Base-by-base conservation (phyloP, 2,797 vertebrate genomes). In the Balearica regulorum region DNA sequence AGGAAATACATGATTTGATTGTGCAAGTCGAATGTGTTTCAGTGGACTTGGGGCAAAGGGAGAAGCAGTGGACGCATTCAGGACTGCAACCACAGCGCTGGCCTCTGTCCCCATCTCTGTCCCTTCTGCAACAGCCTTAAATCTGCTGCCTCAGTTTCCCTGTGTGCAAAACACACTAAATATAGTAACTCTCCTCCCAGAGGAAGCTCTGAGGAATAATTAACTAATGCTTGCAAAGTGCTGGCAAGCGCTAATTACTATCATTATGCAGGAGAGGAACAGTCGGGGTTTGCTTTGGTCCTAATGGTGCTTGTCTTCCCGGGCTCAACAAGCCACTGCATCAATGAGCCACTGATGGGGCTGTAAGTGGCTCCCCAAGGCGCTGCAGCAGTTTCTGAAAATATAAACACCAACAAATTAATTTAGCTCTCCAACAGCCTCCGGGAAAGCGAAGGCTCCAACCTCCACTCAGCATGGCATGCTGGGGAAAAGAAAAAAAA, bases 101-200 rank as follows among this genome's bases (percentile, higher is more conserved):
- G 9, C 19, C 53, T 64, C 57, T 68, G 43, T 33, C 35, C n/a
- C n/a, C 39, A 60, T 11, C 84, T 76, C 85, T 7, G 7, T 58
- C 41, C 26, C 24, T 69, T 66, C 62, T 65, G 44, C 72, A 78
- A 44, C n/a, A 73, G 35, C 73, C 31, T 90, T 33, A 55, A 44
- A 8, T 19, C 37, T 62, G 16, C 35, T 92, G 69, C 95, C 96
- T 96, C 90, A 86, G 83, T 96, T 96, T 96, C 93, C 57, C 75
- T 77, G 3, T 0, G 20, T 39, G 29, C 53, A 64, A 77, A 94
- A 55, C 17, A 65, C 10, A 1, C 22, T 85, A 77, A 73, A 89
- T 93, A 89, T 65, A 87, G 29, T 39, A 57, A 39, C 2, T 58
- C 5, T 64, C 4, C 29, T 90, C 64, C 49, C 43, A 19, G 37